Evolutionary conservation across 1,140 invertebrate genomes (phyloP), one percentile per base, ranked within the genome.

Genomic region (Bemisia tabaci): DNA sequence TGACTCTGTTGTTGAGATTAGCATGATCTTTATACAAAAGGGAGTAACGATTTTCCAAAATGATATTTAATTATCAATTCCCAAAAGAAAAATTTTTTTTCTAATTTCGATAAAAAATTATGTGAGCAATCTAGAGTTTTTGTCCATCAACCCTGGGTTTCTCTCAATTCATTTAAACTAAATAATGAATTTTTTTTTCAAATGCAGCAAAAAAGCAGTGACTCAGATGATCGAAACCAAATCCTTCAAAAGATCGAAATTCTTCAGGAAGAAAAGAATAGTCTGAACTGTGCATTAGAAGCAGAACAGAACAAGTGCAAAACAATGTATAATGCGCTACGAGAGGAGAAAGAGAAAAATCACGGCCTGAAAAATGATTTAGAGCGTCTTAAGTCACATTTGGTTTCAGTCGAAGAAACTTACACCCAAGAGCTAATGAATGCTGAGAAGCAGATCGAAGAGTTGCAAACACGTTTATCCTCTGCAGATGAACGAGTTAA

Each of bases 341-440:
- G 22, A 9, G 73, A 79, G 76, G 76, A 82, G 73, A 77, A 79
- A 73, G 80, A 86, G 81, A 81, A 79, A 81, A 83, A 83, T 76
- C 73, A 79, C 77, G n/a, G 73, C 76, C 0, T 83, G 82, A 24
- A 91, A 96, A 75, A 74, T 95, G 65, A 48, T 48, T 48, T 48
- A 48, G 88, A 94, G 66, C 79, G 93, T 26, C 75, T 97, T 22
- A 81, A 90, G 63, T 79, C 79, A 9, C 94, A 97, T 81, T 79
- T 97, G 12, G 77, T 97, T 1, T 86, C 90, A 71, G 84, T 92
- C 22, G 92, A 97, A 77, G 91, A 94, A 62, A 85, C 81, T 71
- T 91, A 95, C 74, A 96, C 92, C 0, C 84, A 87, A 70, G 94
- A 96, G 71, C 81, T 89, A 62, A 76, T 95, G 65, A 81, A 83